Evolutionary conservation across 1,140 invertebrate species (phyloP).

Genomic region (Gyrodactylus bullatarudis): DNA sequence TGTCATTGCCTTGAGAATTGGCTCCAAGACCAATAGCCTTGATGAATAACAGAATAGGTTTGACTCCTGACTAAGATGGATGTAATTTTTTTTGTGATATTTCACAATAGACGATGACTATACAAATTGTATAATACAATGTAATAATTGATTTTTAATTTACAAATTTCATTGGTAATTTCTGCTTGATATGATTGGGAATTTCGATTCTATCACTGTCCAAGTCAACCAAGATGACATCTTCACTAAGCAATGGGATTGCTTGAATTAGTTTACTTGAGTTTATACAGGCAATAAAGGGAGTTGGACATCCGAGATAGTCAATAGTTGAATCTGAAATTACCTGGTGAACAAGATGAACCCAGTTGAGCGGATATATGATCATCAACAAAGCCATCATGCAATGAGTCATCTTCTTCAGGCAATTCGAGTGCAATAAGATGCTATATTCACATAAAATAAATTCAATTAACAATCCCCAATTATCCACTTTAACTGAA

Average conservation of each 20-base stretch:
- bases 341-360: not conserved
- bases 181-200: not conserved
- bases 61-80: no score
- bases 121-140: no score
- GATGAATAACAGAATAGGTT: no score
- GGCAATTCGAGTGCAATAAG: not conserved
- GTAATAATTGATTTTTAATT: no score
- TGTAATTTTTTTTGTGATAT: no score
- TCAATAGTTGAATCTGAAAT: not conserved
- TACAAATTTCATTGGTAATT: not conserved
- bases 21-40: no score
- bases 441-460: not conserved
- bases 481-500: not conserved
- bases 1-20: no score
- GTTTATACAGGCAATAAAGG: not conserved
- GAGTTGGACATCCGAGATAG: not conserved
- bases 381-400: not conserved
- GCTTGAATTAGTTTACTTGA: not conserved
- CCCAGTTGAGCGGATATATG: not conserved
- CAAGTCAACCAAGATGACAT: not conserved
- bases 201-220: not conserved
- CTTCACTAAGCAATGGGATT: not conserved
- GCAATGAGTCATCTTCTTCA: not conserved
- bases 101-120: no score
- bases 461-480: not conserved